phyloP scores from a whole-genome alignment of 2,113 vertebrate genomes.

The Sisor rabdophorus region DNA sequence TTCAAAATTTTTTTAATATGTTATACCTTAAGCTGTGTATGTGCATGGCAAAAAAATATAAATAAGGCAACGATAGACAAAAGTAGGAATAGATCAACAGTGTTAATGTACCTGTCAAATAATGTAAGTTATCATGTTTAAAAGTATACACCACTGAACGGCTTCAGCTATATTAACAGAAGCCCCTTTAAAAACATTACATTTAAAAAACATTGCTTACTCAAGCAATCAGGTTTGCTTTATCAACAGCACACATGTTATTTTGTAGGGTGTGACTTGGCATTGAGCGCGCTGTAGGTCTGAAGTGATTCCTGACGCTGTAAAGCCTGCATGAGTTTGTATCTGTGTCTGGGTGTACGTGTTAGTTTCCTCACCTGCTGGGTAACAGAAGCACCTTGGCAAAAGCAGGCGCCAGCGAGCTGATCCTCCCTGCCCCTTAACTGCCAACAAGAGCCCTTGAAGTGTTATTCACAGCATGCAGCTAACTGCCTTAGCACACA shows the following conservation, averaged over 20 bases:
- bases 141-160: background rate
- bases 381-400: conserved; percentile 30
- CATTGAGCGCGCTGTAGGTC: background rate
- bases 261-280: conserved; percentile 33
- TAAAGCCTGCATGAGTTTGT: conserved; percentile 14
- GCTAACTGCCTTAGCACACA: conserved; percentile 51
- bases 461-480: conserved; percentile 49
- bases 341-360: conserved; percentile 16
- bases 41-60: no score
- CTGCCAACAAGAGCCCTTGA: conserved; percentile 38
- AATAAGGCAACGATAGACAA: background rate
- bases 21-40: no score
- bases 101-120: background rate
- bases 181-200: background rate
- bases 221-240: background rate
- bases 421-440: conserved; percentile 76
- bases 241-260: conserved; percentile 22
- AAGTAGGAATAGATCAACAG: background rate
- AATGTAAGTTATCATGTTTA: background rate
- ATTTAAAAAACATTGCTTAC: background rate
- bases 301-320: conserved; percentile 31
- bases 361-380: conserved; percentile 48
- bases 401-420: conserved; percentile 53
- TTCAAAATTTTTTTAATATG: no score
- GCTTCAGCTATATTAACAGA: background rate